Conservation (phyloP, 2,113 vertebrate species). For the Gobiocypris rarus region DNA sequence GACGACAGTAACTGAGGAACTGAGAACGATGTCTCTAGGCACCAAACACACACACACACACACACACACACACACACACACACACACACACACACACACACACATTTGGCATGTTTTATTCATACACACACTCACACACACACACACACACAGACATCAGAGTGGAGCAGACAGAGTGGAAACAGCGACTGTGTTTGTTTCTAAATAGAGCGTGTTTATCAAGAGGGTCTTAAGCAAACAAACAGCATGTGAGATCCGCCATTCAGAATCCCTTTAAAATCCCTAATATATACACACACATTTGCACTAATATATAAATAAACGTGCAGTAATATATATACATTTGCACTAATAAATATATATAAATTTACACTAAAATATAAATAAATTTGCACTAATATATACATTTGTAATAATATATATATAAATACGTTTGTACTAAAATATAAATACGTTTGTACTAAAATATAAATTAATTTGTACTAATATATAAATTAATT, state of each 20-base stretch:
- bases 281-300: too few relatives aligned
- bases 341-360: too few relatives aligned
- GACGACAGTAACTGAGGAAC: conserved; percentile 50
- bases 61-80: conserved; percentile 37
- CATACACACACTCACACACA: conserved; percentile 29
- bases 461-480: too few relatives aligned
- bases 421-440: too few relatives aligned
- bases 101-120: conserved; percentile 17
- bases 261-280: neutral
- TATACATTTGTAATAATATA: too few relatives aligned
- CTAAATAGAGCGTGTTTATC: conserved; percentile 64
- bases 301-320: too few relatives aligned
- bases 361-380: too few relatives aligned
- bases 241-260: conserved; percentile 47
- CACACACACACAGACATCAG: conserved; percentile 37
- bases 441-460: too few relatives aligned
- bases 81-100: conserved; percentile 5
- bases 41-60: conserved; percentile 14
- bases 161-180: conserved; percentile 34
- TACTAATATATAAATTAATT: too few relatives aligned
- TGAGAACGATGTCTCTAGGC: conserved; percentile 45
- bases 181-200: conserved; percentile 58
- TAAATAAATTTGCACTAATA: too few relatives aligned
- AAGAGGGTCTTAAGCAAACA: conserved; percentile 53
- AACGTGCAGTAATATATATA: too few relatives aligned